Evolutionary conservation across 2,113 vertebrate genomes (phyloP), one percentile per base, ranked within the genome.

Genomic region (Cettia cetti): DNA sequence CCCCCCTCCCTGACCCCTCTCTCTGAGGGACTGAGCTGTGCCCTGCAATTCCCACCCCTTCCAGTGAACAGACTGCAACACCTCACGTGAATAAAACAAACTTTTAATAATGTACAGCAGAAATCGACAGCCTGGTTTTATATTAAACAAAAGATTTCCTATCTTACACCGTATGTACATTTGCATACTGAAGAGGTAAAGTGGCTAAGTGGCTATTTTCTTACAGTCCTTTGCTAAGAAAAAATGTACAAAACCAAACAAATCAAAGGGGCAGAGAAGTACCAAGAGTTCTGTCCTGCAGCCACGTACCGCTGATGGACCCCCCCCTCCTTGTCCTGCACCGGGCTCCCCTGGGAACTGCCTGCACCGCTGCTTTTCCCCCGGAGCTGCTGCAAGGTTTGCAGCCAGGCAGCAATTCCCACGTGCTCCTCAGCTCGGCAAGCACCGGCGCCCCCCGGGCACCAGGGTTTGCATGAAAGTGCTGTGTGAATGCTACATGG

Each of bases 111-210:
- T 98, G 97, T 98, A 98, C 98, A 98, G 98, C 98, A 98, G 98
- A 98, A 98, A 98, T 89, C 82, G 96, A 98, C 98, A 98, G 98
- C 98, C 96, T 98, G 60, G 85, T 97, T 98, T 98, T 98, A 98
- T 98, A 98, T 98, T 98, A 98, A 98, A 98, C 98, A 97, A 98
- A 98, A 98, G 97, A 97, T 98, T 97, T 98, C 96, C 97, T 98
- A 98, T 98, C 90, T 98, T 98, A 98, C 98, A 98, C 93, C 31
- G 22, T 98, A 98, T 98, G 98, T 98, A 98, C 98, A 98, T 91
- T 98, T 98, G 98, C 98, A 98, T 98, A 98, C 98, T 98, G 98
- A 98, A 98, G 98, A 98, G 98, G 98, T 98, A 98, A 98, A 98
- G 98, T 98, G 98, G 98, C 98, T 98, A 98, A 98, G 98, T 98